Evolutionary conservation across 2,113 vertebrate genomes (phyloP), one percentile per base, ranked within the genome.

Genomic region (Galemys pyrenaicus): DNA sequence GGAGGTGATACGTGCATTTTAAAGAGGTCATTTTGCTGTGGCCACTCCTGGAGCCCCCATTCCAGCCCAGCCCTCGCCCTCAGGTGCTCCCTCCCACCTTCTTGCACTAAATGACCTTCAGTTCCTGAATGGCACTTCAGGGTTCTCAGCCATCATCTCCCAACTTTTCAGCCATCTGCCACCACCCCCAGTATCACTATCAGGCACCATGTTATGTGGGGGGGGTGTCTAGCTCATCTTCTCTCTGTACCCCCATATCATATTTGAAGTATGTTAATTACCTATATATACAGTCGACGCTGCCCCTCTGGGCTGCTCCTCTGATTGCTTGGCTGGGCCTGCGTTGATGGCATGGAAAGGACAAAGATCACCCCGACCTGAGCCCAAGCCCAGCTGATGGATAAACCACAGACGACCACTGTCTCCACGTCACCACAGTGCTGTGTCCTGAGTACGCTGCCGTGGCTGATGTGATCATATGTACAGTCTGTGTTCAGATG

Each of bases 251-350:
- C 30, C 9, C 24, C 11, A 5, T 2, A 4, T 68, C 60, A 46
- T 9, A n/a, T 28, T 65, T 9, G 54, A 70, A 17, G 44, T 6
- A 6, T 28, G 15, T 44, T 22, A 28, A 5, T 19, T 35, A 1
- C 37, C n/a, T n/a, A n/a, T n/a, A 5, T 44, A 9, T 9, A 3
- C 0, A 15, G 86, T 35, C 11, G 5, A 13, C 1, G 51, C 39
- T 54, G 15, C 71, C 60, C 41, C 13, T 9, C 37, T 30, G 54
- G 28, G 37, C 32, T 68, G 41, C 28, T 35, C 22, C 37, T 67
- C 81, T 64, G 62, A 30, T 11, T 9, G 22, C 30, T 54, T 51
- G 58, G 56, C 54, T 24, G 6, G 54, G 41, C 35, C 91, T 4
- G 5, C 32, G 9, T 35, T 28, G 44, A 62, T 22, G n/a, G 62